Evolutionary conservation across 2,888 invertebrate genomes (phyloP).

Genomic region (Dinocampus coccinellae): DNA sequence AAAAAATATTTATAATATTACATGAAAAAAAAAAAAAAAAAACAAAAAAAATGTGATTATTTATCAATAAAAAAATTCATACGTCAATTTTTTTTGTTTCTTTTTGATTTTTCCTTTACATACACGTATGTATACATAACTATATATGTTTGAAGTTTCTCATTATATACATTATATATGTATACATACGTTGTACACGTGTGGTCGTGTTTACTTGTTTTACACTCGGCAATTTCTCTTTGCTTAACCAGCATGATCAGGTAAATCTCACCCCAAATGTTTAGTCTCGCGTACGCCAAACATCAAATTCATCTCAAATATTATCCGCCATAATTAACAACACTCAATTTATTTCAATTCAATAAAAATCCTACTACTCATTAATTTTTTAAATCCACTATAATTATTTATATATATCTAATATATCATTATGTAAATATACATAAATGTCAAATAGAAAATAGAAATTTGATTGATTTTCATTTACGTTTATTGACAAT

Average conservation of each 20-base stretch:
- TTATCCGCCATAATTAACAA: too few species aligned
- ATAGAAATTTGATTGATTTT: slow-evolving; percentile 10
- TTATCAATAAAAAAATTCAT: not conserved
- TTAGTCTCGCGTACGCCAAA: slow-evolving; percentile 31
- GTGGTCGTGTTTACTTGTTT: slow-evolving; percentile 63
- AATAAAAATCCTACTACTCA: too few species aligned
- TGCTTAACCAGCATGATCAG: slow-evolving; percentile 48
- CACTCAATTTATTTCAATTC: too few species aligned
- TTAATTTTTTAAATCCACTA: not conserved
- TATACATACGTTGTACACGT: slow-evolving; percentile 53
- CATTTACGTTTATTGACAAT: not conserved
- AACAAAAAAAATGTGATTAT: too few species aligned
- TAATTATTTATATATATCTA: not conserved
- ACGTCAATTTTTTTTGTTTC: not conserved
- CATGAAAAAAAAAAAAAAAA: too few species aligned
- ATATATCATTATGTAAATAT: not conserved
- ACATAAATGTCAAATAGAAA: not conserved
- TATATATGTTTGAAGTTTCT: slow-evolving; percentile 69
- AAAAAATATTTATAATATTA: not conserved
- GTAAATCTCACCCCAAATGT: slow-evolving; percentile 34
- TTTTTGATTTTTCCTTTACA: not conserved
- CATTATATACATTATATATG: slow-evolving; percentile 60
- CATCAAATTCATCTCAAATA: not conserved
- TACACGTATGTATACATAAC: too few species aligned
- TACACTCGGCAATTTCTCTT: slow-evolving; percentile 54